Conservation (phyloP, 2,888 invertebrate species). For the Rotaria socialis region DNA sequence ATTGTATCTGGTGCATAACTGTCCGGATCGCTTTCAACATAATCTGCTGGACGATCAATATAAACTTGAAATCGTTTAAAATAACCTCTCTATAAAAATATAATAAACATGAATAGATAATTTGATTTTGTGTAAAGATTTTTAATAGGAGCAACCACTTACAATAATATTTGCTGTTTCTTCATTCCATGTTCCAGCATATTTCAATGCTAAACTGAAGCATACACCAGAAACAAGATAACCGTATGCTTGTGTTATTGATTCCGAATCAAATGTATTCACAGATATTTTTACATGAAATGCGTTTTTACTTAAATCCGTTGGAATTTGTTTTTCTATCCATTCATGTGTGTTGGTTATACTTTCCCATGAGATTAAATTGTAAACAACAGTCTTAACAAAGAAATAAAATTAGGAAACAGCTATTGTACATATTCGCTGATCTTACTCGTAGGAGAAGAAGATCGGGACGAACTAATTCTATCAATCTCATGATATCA, state of each 20-base stretch:
- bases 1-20: slow-evolving; percentile 33
- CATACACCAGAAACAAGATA: slow-evolving; percentile 90
- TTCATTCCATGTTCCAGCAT: slow-evolving; percentile 81
- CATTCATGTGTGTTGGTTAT: slow-evolving; percentile 76
- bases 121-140: too few species aligned
- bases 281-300: not conserved
- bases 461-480: slow-evolving; percentile 84
- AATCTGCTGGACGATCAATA: slow-evolving; percentile 19
- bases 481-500: slow-evolving; percentile 79
- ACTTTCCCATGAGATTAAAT: slow-evolving; percentile 79
- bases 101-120: not conserved
- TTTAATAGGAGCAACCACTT: slow-evolving; percentile 38
- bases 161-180: slow-evolving; percentile 74
- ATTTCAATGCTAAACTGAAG: slow-evolving; percentile 83
- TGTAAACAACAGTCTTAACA: slow-evolving; percentile 56
- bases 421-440: not conserved
- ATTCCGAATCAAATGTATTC: slow-evolving; percentile 39
- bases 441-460: slow-evolving; percentile 68
- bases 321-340: slow-evolving; percentile 62
- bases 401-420: not conserved
- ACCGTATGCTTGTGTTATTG: slow-evolving; percentile 76
- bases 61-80: slow-evolving; percentile 39
- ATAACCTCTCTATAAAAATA: slow-evolving; percentile 39
- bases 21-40: slow-evolving; percentile 6
- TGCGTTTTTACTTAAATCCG: slow-evolving; percentile 23